Evolutionary conservation across 2,113 vertebrate genomes (phyloP), one percentile per base, ranked within the genome.

Genomic region (Corythornis cristatus): DNA sequence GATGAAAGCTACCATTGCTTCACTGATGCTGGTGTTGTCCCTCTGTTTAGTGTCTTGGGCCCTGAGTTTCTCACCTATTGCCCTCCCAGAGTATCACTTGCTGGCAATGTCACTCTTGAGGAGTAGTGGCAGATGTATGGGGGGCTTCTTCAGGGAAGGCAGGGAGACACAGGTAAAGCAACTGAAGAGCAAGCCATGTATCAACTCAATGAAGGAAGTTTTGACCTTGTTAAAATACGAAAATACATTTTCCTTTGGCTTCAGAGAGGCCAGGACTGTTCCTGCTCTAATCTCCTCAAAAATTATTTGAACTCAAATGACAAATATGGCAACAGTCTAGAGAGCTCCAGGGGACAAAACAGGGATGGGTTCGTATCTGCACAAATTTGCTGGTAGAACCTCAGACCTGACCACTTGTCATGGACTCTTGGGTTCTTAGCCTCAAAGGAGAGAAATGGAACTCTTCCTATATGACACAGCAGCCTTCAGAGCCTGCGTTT

Each of bases 391-490:
- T 45, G 28, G 23, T 28, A 46, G 42, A 88, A 68, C 13, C 9
- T 46, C 62, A 85, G 45, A 29, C 42, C 31, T 35, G 50, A 21
- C 5, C 13, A 40, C 31, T 50, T 85, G 21, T 31, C 56, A 28
- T 1, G 16, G 74, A 20, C 42, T 62, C 26, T 64, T 0, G 0
- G 8, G 22, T 46, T 51, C 70, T 51, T 16, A 37, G 51, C 46
- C 85, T 72, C 7, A 15, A 42, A 70, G 23, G 0, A 25, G 15
- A 42, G 48, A 53, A 15, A 12, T 25, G 42, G 19, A 58, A 58
- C 43, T 54, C 20, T 50, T 85, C n/a, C 50, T 37, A 5, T 15
- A 7, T 0, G 0, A 50, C 67, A 57, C 3, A 65, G 42, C 77
- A 78, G 46, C 61, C 56, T 60, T 20, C 82, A 72, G 42, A 67